phyloP scores from a whole-genome alignment of 2,888 invertebrate species.

The Ophonus ardosiacus region DNA sequence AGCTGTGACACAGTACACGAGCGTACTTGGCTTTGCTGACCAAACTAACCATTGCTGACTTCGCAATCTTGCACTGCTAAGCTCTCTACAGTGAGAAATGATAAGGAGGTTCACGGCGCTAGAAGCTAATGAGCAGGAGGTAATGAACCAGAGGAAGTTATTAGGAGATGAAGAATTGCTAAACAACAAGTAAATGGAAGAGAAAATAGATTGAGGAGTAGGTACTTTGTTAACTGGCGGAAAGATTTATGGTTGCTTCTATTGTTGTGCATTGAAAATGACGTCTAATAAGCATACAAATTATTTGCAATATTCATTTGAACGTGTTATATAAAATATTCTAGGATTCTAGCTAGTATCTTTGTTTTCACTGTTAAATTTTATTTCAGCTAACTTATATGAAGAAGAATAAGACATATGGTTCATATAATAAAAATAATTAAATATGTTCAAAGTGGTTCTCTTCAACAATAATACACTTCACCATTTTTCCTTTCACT shows the following conservation, averaged over 20 bases:
- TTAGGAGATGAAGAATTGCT: background rate
- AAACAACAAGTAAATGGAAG: background rate
- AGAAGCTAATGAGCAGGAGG: background rate
- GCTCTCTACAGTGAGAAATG: background rate
- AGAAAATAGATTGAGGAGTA: background rate
- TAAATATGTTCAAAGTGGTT: no score
- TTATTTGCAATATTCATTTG: background rate
- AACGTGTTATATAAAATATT: no score
- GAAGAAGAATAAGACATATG: no score
- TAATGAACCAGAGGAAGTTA: background rate
- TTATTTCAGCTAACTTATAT: no score
- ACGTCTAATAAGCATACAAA: background rate
- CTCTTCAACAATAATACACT: no score
- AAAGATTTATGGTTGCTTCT: background rate
- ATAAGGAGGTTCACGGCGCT: background rate
- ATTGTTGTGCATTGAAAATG: background rate
- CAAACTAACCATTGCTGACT: no score
- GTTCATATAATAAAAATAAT: no score
- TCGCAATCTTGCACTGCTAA: no score
- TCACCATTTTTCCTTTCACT: no score
- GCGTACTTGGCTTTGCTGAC: background rate
- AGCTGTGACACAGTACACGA: background rate
- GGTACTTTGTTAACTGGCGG: background rate
- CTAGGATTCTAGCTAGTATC: no score
- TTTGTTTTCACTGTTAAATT: no score